Percentiles rank a stretch among this genome's conserved stretches.
Conservation (phyloP, 2,113 vertebrate species). For the Nestor notabilis region DNA sequence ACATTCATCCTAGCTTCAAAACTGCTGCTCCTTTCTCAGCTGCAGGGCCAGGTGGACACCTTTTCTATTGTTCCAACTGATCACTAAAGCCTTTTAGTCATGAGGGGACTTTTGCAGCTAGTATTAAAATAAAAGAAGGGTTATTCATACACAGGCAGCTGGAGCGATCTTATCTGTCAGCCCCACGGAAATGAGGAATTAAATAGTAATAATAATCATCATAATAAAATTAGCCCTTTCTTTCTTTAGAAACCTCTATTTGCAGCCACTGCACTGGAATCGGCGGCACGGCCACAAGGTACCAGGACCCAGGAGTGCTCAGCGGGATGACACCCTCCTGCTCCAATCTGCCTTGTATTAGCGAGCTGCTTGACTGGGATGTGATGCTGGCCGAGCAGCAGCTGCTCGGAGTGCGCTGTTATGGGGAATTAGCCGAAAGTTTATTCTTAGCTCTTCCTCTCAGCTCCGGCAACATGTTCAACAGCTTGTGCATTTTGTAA, state of each 20-base stretch:
- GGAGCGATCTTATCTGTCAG: background rate
- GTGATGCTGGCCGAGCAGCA: slow-evolving; percentile 27
- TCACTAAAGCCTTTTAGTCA: background rate
- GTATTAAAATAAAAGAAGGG: background rate
- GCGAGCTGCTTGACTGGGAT: slow-evolving; percentile 33
- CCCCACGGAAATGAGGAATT: background rate
- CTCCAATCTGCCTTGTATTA: slow-evolving; percentile 1
- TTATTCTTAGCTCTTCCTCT: slow-evolving; percentile 78
- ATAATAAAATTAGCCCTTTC: slow-evolving; percentile 33
- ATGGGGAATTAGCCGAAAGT: slow-evolving; percentile 73
- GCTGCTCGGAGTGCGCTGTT: slow-evolving; percentile 30
- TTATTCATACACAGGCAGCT: background rate
- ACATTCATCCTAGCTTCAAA: background rate
- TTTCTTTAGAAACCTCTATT: slow-evolving; percentile 6
- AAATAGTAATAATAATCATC: slow-evolving; percentile 35
- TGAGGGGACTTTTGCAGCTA: background rate
- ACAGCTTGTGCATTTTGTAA: slow-evolving; percentile 82
- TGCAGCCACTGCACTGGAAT: background rate
- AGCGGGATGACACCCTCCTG: background rate
- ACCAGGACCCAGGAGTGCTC: background rate
- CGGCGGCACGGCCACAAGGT: accelerated
- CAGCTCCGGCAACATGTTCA: slow-evolving; percentile 75
- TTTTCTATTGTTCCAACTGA: background rate
- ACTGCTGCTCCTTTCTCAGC: background rate
- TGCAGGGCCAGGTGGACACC: background rate